Base-by-base conservation (phyloP, 2,113 vertebrate species). In the Numenius arquata region DNA sequence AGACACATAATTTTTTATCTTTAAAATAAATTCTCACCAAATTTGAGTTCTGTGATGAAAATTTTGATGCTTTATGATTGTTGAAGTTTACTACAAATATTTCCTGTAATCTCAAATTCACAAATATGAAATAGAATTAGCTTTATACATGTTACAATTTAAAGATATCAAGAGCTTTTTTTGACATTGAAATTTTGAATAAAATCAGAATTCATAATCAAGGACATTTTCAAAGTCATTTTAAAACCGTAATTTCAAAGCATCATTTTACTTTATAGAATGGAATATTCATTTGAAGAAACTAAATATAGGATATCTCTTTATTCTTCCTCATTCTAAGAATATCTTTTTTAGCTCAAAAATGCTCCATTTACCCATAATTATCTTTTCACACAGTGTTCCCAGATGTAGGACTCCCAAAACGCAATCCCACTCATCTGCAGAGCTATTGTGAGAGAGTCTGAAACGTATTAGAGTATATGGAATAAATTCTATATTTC, bases 261-360 rank as follows among this genome's bases (percentile, higher is more conserved):
- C 23, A 90, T 81, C 26, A 53, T 88, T 90, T 92, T 41, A 58
- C 45, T 95, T 83, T 77, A 56, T 43, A 47, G 34, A 88, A 92
- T 47, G 32, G 63, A 88, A 94, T 90, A 85, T 87, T 88, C 45
- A 63, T 67, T 71, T 63, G 29, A 85, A 82, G 65, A 83, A 80
- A 93, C 85, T 93, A 96, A 91, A 90, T 93, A 94, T 90, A 90
- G 92, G 30, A 18, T 41, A 66, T 67, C 41, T 85, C 47, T 80
- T 83, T 65, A 87, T 90, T 93, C 85, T 80, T 94, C 34, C 56
- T 71, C 70, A 72, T 79, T 78, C 73, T 63, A 66, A 90, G 61
- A 85, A 84, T 94, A 93, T 90, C 53, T 90, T 94, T 63, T 45
- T 73, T 82, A 84, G 72, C 22, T 85, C 30, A 81, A 52, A 97